These are phyloP conservation scores for Brenthis daphne DNA, from an alignment of 2,888 invertebrate species.

Conservation along the genomic window DNA sequence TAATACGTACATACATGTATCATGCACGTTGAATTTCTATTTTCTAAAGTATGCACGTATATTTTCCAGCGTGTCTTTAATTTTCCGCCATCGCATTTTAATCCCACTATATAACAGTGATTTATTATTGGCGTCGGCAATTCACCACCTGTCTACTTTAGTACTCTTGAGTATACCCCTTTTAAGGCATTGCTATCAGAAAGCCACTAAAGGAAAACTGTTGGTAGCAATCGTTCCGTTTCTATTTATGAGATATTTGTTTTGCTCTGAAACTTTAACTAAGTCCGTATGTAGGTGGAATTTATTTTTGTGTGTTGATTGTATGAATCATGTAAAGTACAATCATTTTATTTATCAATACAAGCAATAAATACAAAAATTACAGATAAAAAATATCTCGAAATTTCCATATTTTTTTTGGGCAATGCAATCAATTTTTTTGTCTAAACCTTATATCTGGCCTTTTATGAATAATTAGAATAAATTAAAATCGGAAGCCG, in stretches of 20 bases:
- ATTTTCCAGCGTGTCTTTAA: constrained; percentile 24
- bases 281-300: neutral
- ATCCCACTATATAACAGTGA: constrained; percentile 32
- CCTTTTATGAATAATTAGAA: too few relatives aligned
- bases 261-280: neutral
- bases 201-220: constrained; percentile 13
- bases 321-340: too few relatives aligned
- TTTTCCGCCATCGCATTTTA: constrained; percentile 33
- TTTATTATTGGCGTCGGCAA: constrained; percentile 33
- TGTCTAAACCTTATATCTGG: too few relatives aligned
- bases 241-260: constrained; percentile 11
- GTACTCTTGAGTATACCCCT: constrained; percentile 32
- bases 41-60: constrained; percentile 5
- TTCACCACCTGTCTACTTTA: constrained; percentile 37
- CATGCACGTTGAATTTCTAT: neutral
- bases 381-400: too few relatives aligned
- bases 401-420: too few relatives aligned
- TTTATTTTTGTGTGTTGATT: neutral
- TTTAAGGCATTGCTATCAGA: constrained; percentile 30
- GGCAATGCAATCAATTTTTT: too few relatives aligned
- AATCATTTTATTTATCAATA: too few relatives aligned
- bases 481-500: too few relatives aligned
- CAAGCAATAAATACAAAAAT: too few relatives aligned
- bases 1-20: neutral
- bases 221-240: constrained; percentile 10